phyloP scores from a whole-genome alignment of 2,797 vertebrate genomes.

The Alfaro cultratus region DNA sequence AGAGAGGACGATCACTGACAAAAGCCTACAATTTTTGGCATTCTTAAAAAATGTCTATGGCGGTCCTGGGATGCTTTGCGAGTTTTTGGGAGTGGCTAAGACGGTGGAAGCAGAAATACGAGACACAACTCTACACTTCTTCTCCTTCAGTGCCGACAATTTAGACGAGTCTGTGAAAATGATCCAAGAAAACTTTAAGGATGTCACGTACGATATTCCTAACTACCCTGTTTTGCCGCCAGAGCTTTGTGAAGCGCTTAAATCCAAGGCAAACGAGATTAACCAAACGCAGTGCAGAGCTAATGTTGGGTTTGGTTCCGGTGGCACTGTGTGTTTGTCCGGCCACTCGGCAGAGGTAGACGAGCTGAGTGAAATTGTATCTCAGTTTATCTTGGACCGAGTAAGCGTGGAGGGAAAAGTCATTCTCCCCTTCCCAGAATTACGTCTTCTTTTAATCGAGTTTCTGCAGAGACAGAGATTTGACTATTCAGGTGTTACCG shows the following conservation, averaged over 20 bases:
- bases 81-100: slow-evolving; percentile 38
- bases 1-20: slow-evolving; percentile 35
- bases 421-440: slow-evolving; percentile 36
- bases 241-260: slow-evolving; percentile 52
- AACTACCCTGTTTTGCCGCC: slow-evolving; percentile 10
- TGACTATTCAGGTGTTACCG: slow-evolving; percentile 47
- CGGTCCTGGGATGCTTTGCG: slow-evolving; percentile 22
- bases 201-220: slow-evolving; percentile 44
- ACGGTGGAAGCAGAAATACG: slow-evolving; percentile 50
- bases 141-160: slow-evolving; percentile 34
- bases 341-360: slow-evolving; percentile 60
- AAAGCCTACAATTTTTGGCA: slow-evolving; percentile 38
- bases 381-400: slow-evolving; percentile 50
- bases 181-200: slow-evolving; percentile 43
- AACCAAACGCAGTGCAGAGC: slow-evolving; percentile 40
- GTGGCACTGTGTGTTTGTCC: slow-evolving; percentile 30
- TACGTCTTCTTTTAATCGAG: slow-evolving; percentile 32
- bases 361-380: slow-evolving; percentile 37
- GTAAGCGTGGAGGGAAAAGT: slow-evolving; percentile 27
- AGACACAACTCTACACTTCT: slow-evolving; percentile 50
- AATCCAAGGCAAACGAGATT: slow-evolving; percentile 31
- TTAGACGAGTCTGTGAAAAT: slow-evolving; percentile 32
- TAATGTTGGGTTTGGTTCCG: slow-evolving; percentile 17
- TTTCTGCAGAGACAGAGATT: slow-evolving; percentile 45
- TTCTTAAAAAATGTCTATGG: slow-evolving; percentile 54